phyloP scores from a whole-genome alignment of 2,888 invertebrate species.

The Spilosoma lubricipeda region DNA sequence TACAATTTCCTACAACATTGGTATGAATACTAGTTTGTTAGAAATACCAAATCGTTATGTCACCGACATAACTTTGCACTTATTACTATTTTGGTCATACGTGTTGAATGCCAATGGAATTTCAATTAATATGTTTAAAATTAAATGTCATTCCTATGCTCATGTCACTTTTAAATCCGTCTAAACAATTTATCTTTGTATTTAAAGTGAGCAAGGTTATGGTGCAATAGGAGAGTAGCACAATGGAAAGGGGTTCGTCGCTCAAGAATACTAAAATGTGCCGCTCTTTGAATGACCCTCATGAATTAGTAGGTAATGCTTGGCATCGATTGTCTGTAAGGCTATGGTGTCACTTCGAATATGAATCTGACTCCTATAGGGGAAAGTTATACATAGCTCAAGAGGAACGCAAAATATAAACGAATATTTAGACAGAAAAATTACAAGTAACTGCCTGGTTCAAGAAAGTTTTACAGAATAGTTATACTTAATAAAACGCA shows the following conservation, averaged over 20 bases:
- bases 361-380: too few relatives aligned
- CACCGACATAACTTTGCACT: constrained; percentile 14
- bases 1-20: too few relatives aligned
- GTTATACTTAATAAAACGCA: constrained; percentile 1
- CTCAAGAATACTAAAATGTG: too few relatives aligned
- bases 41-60: neutral
- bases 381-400: too few relatives aligned
- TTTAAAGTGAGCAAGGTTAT: neutral
- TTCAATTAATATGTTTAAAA: constrained; percentile 6
- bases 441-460: neutral
- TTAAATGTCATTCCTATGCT: constrained; percentile 5
- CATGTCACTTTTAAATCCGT: constrained; percentile 10
- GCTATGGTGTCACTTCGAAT: too few relatives aligned
- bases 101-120: constrained; percentile 9
- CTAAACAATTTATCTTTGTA: neutral
- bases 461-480: neutral
- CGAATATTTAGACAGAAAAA: neutral
- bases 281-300: too few relatives aligned
- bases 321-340: too few relatives aligned
- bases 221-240: too few relatives aligned
- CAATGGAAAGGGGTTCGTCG: too few relatives aligned
- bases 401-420: neutral
- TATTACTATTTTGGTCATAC: constrained; percentile 26
- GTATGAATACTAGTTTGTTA: neutral
- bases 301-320: too few relatives aligned